phyloP scores from a whole-genome alignment of 2,113 vertebrate genomes.

The Mobula hypostoma region DNA sequence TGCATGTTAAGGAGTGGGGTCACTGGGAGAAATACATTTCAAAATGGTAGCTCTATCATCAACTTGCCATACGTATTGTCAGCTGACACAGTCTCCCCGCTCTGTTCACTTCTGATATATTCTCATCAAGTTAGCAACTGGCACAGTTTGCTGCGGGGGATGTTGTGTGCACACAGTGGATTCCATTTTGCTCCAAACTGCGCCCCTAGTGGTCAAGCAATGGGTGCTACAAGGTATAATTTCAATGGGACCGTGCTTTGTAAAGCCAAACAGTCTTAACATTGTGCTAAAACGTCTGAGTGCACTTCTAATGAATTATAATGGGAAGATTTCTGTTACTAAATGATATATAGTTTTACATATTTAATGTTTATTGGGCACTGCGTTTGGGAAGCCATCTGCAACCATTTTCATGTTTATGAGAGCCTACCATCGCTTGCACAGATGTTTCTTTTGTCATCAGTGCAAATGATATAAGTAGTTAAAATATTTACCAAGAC shows the following conservation, averaged over 20 bases:
- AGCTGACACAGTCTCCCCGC: too few species aligned
- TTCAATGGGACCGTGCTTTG: not conserved
- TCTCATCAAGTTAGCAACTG: too few species aligned
- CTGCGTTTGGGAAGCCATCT: constrained; percentile 35
- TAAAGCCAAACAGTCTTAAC: not conserved
- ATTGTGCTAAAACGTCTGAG: constrained; percentile 14
- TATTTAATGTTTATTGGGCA: constrained; percentile 37
- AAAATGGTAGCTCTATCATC: too few species aligned
- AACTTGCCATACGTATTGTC: too few species aligned
- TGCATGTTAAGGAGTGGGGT: too few species aligned
- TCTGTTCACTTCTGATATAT: too few species aligned
- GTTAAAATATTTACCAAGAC: constrained; percentile 99
- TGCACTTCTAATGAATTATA: constrained; percentile 35
- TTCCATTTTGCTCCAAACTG: too few species aligned
- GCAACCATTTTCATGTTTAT: constrained; percentile 52
- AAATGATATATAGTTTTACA: constrained; percentile 39
- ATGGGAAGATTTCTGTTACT: constrained; percentile 29
- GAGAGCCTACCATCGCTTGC: constrained; percentile 62
- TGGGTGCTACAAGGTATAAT: too few species aligned
- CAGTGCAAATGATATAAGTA: constrained; percentile 92
- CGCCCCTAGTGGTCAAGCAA: too few species aligned
- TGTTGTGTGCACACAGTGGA: too few species aligned
- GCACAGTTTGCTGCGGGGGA: too few species aligned
- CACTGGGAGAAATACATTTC: too few species aligned
- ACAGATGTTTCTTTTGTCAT: constrained; percentile 95